Base-by-base conservation (phyloP, 2,113 vertebrate genomes). In the Ranitomeya imitator region DNA sequence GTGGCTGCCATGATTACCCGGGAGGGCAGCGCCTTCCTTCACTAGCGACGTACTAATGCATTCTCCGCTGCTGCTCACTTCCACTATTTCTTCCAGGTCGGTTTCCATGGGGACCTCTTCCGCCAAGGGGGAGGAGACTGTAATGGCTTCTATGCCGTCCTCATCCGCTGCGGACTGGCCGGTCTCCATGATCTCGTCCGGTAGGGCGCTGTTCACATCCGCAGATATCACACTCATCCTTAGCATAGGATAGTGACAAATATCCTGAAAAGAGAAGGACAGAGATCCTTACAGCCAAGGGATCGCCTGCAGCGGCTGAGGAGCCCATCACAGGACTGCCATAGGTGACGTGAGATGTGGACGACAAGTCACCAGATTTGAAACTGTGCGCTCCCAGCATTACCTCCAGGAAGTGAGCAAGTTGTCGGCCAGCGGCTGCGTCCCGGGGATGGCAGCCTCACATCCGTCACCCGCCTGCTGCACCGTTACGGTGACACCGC, bases 181-280 rank as follows among this genome's bases (percentile, higher is more conserved):
- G 0, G 97, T 98, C 90, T 99, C 98, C 98, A 99, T 99, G 92
- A 99, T 99, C 91, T 99, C 98, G 93, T 99, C 98, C 54, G 98
- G 98, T 88, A 99, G 98, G 93, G 98, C 95, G 91, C 96, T 99
- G 96, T 97, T 99, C 91, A 99, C 95, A 93, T 99, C 98, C 37
- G 98, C 97, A 77, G 98, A 97, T 91, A 99, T 98, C 94, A 98
- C 97, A 90, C 99, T 97, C 98, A 99, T 99, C 90, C 73, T 95
- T 90, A 92, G 83, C 91, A 91, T 86, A 45, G 37, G 3, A 84
- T 89, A 90, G 89, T 86, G 90, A 90, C 91, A 74, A 91, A 94
- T 94, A 93, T 79, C 94, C 93, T 23, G 86, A 88, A 79, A 94
- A 84, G 87, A 83, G 16, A 81, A 86, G 89, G 83, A 91, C 73